These are phyloP conservation scores for Anguilla pacifica DNA, from an alignment of 2,797 vertebrate genomes.

Conservation along the genomic window DNA sequence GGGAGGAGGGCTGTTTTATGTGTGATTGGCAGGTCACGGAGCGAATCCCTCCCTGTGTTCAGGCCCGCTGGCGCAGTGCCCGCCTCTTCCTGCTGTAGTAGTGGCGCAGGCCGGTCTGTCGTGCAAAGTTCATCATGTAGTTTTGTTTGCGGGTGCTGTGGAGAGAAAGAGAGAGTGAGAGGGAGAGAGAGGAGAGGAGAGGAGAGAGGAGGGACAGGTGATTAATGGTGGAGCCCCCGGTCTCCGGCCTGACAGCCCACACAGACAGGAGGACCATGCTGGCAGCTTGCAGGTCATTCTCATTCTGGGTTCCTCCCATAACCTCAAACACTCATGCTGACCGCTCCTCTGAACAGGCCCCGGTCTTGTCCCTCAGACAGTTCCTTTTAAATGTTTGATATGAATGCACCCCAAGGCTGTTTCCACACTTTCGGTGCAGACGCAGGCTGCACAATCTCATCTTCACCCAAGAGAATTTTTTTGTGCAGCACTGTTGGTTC, in stretches of 20 bases:
- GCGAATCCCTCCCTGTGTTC: constrained; percentile 57
- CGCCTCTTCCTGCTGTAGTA: constrained; percentile 98
- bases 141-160: constrained; percentile 98
- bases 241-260: neutral
- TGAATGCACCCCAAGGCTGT: neutral
- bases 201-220: constrained; percentile 29
- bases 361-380: neutral
- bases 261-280: constrained; percentile 52
- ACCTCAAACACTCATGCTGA: constrained; percentile 69
- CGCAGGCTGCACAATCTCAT: neutral
- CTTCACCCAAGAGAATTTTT: neutral
- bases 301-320: constrained; percentile 46
- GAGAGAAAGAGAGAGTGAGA: constrained; percentile 55
- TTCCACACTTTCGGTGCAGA: neutral
- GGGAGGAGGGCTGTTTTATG: constrained; percentile 55
- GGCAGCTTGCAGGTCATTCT: constrained; percentile 37
- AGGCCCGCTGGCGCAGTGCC: constrained; percentile 88
- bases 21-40: constrained; percentile 66
- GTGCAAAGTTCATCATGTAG: constrained; percentile 99
- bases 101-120: constrained; percentile 93
- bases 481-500: neutral
- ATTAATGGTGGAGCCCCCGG: constrained; percentile 43
- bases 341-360: neutral
- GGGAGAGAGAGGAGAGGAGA: constrained; percentile 30
- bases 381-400: neutral